These are phyloP conservation scores for Macrotrachela quadricornifera DNA, from an alignment of 1,140 invertebrate species.

Conservation along the genomic window DNA sequence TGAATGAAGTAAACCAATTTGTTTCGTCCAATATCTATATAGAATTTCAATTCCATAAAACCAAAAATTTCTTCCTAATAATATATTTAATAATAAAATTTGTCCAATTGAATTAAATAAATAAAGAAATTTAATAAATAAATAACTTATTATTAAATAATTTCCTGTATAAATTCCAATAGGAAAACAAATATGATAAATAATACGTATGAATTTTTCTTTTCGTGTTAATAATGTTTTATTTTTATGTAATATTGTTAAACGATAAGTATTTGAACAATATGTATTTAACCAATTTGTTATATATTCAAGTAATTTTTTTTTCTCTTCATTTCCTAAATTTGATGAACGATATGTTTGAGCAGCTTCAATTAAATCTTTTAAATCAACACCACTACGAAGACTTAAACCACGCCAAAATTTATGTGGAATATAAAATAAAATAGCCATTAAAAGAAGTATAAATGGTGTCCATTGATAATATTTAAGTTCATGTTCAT, in stretches of 20 bases:
- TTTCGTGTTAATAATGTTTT: no score
- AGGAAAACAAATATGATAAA: slow-evolving; percentile 3
- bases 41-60: slow-evolving; percentile 19
- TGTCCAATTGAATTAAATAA: slow-evolving; percentile 32
- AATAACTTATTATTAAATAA: slow-evolving; percentile 31
- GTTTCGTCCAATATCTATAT: no score
- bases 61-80: slow-evolving; percentile 32
- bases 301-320: not conserved
- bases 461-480: slow-evolving; percentile 32
- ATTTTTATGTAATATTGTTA: no score
- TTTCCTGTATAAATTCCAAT: slow-evolving; percentile 24
- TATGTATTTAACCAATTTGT: slow-evolving; percentile 4
- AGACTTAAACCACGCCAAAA: not conserved
- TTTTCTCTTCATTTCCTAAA: not conserved
- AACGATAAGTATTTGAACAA: not conserved
- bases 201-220: no score
- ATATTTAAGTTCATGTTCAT: slow-evolving; percentile 16
- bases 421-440: not conserved
- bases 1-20: not conserved
- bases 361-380: not conserved
- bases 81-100: slow-evolving; percentile 33
- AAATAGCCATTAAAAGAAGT: not conserved
- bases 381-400: not conserved
- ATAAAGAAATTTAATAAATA: slow-evolving; percentile 33
- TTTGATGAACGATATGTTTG: not conserved